phyloP scores from a whole-genome alignment of 2,888 invertebrate species.

The Drosophila subquinaria region DNA sequence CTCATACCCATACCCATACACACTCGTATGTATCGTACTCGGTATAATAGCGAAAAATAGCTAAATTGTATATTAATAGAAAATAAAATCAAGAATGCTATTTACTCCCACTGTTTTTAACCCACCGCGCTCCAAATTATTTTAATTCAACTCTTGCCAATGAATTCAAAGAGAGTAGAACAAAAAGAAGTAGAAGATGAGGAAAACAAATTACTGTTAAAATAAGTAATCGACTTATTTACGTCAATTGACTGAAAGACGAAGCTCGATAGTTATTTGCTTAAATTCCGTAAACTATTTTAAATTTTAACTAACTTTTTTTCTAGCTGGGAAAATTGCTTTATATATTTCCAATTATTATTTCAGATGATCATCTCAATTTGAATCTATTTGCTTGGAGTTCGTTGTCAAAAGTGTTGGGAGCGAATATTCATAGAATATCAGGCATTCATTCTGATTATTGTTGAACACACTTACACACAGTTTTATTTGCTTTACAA shows the following conservation, averaged over 20 bases:
- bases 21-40: neutral
- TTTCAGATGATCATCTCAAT: neutral
- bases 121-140: conserved; percentile 1
- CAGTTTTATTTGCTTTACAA: conserved; percentile 52
- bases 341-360: neutral
- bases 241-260: too few species aligned
- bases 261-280: too few species aligned
- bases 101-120: conserved; percentile 9
- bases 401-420: conserved; percentile 15
- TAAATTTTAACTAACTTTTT: too few species aligned
- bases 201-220: neutral
- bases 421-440: too few species aligned
- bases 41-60: conserved; percentile 60
- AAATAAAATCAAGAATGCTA: conserved; percentile 71
- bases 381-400: neutral
- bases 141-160: neutral
- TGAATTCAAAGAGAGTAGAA: neutral
- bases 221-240: too few species aligned
- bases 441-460: conserved; percentile 47
- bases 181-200: neutral
- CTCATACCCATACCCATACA: neutral
- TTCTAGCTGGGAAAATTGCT: too few species aligned
- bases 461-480: conserved; percentile 51
- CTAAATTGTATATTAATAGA: conserved; percentile 80
- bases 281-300: too few species aligned